Base-by-base conservation (phyloP, 2,113 vertebrate species). In the Spea multiplicata region DNA sequence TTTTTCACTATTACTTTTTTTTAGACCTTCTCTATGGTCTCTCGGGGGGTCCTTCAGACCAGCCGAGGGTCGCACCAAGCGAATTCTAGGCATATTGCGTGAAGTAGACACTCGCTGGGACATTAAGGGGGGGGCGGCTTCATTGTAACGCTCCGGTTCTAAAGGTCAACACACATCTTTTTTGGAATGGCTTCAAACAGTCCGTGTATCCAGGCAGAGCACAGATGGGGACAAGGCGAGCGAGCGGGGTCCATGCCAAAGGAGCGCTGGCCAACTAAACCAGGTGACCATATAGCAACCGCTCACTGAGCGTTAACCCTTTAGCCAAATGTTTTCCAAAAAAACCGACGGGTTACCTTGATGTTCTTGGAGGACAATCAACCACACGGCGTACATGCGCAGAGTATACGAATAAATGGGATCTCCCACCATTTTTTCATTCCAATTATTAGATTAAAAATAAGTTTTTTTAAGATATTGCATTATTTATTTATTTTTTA, bases 121-220 rank as follows among this genome's bases (percentile, higher is more conserved):
- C 1, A 9, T 70, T 55, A 12, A 72, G 68, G 10, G 70, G 47
- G 44, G 48, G 76, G 49, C 52, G 47, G 64, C 67, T 47, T 64
- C 46, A 30, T 62, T 64, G 50, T 8, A 72, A 65, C 59, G 5
- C 44, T 62, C 48, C 48, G 52, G 48, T 69, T 71, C 69, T 52
- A 47, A 78, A 72, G 76, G 68, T 78, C 76, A 78, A 44, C 48
- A 72, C 48, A 65, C 61, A 44, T 66, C 13, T 78, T 16, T 50
- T 61, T 71, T 78, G 76, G 76, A 78, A 52, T 3, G 59, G 13
- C 69, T 66, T 78, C 61, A 71, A 78, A 72, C 16, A 52, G 4
- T 53, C 4, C 5, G 4, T 71, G 69, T 78, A 49, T 65, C 69
- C 69, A 66, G 44, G 76, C 59, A 53, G 53, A 16, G n/a, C 6